A percentile compares a stretch with the other conserved stretches of the same genome.
phyloP scores from a whole-genome alignment of 2,113 vertebrate species.

The Nycticebus coucang region DNA sequence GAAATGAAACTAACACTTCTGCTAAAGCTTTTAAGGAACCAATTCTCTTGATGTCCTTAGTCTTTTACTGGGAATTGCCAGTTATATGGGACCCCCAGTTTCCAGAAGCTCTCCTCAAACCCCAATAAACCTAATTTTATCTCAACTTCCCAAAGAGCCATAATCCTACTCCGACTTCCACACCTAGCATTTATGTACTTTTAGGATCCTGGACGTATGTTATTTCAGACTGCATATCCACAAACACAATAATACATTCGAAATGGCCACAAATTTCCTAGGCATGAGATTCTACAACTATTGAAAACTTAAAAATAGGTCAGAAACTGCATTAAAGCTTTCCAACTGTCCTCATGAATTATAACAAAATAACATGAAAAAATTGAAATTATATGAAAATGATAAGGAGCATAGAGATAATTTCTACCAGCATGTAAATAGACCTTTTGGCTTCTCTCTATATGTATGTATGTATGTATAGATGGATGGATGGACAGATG shows the following conservation, averaged over 20 bases:
- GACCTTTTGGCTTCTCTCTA: not conserved
- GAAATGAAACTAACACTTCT: not conserved
- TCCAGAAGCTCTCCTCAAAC: not conserved
- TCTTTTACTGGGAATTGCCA: not conserved
- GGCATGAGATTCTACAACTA: not conserved
- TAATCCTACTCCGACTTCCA: not conserved
- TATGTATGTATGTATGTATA: not conserved
- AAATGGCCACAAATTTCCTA: not conserved
- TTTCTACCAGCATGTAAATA: not conserved
- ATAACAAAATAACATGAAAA: not conserved
- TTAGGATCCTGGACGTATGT: not conserved
- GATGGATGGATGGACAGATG: no score
- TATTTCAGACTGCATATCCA: not conserved
- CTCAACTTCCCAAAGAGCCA: not conserved
- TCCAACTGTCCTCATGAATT: not conserved
- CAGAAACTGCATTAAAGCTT: not conserved
- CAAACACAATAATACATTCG: not conserved
- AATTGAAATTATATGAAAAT: not conserved
- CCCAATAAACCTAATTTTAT: not conserved
- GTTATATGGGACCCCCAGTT: not conserved
- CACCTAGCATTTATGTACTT: not conserved
- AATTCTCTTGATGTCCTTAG: not conserved
- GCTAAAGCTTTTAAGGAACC: not conserved
- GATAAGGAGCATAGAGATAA: not conserved
- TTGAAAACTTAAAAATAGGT: not conserved